Base-by-base conservation (phyloP, 2,113 vertebrate genomes). In the Eonycteris spelaea region DNA sequence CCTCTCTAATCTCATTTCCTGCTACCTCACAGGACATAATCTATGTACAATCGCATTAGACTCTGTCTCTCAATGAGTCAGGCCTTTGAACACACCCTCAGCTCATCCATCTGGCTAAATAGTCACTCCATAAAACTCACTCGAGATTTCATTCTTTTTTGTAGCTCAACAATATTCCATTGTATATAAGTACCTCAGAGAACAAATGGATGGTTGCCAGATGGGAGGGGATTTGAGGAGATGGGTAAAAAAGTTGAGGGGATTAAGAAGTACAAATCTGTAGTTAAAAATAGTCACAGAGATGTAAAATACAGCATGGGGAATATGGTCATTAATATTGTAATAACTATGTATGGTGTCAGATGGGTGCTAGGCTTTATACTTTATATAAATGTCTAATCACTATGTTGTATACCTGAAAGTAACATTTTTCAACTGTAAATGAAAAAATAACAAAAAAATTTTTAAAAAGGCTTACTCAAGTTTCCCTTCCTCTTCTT, bases 1-100 rank as follows among this genome's bases (percentile, higher is more conserved):
- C 43, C 21, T 84, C 43, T 68, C 18, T 30, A 84, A 38, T 12
- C 21, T 80, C 1, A 10, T 26, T 21, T 70, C 12, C n/a, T 48
- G 8, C 8, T 5, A 1, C 11, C 48, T 82, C 9, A 2, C 6
- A 22, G 45, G 48, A 45, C 3, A 7, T 4, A 40, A 10, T 3
- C 35, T 24, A 11, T 16, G 4, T 26, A 1, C 10, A 67, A 48
- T 59, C 40, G 18, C 5, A 35, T 11, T n/a, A 53, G 73, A 45
- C 18, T 48, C 33, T 43, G 7, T 86, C 19, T 40, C 21, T 68
- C 4, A 45, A 14, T 45, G 26, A 65, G 14, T 35, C 61, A 51
- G 7, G 24, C 30, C 68, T 82, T 61, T 51, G n/a, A 59, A 26
- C 16, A 57, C 3, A 7, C 3, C 7, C 13, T 55, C 2, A 68